A percentile compares a stretch with the other conserved stretches of the same genome.
These are phyloP conservation scores for Pelecanus crispus DNA, from an alignment of 2,113 vertebrate genomes.

Conservation along the genomic window DNA sequence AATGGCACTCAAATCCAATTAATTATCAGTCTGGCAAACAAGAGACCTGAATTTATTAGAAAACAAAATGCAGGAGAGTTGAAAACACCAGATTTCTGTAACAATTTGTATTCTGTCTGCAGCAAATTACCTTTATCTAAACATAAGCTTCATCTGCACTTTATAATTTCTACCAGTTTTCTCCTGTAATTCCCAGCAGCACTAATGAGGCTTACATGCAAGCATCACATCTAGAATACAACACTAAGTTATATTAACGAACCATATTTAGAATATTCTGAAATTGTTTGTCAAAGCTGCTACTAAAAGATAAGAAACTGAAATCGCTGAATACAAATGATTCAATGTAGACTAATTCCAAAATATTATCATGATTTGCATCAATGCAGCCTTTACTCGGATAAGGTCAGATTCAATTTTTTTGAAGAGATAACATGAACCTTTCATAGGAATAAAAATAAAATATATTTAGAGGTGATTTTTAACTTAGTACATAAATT, in stretches of 20 bases:
- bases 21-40: not conserved
- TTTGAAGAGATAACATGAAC: conserved; percentile 46
- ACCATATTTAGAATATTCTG: conserved; percentile 26
- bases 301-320: conserved; percentile 37
- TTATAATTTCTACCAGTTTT: not conserved
- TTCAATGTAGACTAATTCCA: conserved; percentile 9
- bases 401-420: not conserved
- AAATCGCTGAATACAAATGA: conserved; percentile 50
- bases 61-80: not conserved
- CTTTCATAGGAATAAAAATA: conserved; percentile 44
- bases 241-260: conserved; percentile 30
- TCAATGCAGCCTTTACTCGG: not conserved
- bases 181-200: not conserved
- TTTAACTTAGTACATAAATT: conserved; percentile 64
- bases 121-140: not conserved
- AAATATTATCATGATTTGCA: not conserved
- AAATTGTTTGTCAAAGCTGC: conserved; percentile 52
- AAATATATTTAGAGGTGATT: conserved; percentile 56
- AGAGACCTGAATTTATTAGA: not conserved
- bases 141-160: not conserved
- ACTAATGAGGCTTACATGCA: not conserved
- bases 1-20: not conserved
- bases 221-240: not conserved
- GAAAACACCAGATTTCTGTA: not conserved
- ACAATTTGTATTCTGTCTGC: not conserved